Conservation (phyloP, 2,113 vertebrate species). For the Rallus limicola region DNA sequence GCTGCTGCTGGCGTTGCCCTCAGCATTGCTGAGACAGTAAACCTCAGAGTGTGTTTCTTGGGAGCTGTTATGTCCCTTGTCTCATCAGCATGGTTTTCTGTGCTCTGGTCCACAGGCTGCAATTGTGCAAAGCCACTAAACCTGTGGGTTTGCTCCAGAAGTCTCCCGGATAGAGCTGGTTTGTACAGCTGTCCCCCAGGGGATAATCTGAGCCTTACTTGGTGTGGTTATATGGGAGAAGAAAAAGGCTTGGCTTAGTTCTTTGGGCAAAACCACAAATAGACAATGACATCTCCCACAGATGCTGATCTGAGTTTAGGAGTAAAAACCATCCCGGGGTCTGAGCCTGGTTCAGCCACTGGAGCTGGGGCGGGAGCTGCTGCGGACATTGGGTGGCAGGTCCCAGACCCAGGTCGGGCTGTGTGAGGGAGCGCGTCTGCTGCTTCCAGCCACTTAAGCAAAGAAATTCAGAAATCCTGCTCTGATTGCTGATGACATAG, state of each 20-base stretch:
- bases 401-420: not conserved
- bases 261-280: not conserved
- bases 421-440: accelerated
- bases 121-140: not conserved
- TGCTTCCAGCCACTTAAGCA: not conserved
- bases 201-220: not conserved
- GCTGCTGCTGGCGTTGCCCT: not conserved
- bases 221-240: not conserved
- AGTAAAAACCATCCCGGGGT: not conserved
- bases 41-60: not conserved
- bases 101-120: accelerated
- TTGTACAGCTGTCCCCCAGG: not conserved
- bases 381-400: accelerated
- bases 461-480: not conserved
- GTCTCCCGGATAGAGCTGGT: not conserved
- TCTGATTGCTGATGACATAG: not conserved
- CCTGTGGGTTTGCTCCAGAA: not conserved
- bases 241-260: not conserved
- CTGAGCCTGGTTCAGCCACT: not conserved
- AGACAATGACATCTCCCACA: not conserved
- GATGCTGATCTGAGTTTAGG: not conserved
- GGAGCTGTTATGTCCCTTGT: not conserved
- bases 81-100: not conserved
- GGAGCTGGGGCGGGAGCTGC: not conserved
- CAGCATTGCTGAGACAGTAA: not conserved